Base-by-base conservation (phyloP, 2,113 vertebrate genomes). In the Lepisosteus oculatus region DNA sequence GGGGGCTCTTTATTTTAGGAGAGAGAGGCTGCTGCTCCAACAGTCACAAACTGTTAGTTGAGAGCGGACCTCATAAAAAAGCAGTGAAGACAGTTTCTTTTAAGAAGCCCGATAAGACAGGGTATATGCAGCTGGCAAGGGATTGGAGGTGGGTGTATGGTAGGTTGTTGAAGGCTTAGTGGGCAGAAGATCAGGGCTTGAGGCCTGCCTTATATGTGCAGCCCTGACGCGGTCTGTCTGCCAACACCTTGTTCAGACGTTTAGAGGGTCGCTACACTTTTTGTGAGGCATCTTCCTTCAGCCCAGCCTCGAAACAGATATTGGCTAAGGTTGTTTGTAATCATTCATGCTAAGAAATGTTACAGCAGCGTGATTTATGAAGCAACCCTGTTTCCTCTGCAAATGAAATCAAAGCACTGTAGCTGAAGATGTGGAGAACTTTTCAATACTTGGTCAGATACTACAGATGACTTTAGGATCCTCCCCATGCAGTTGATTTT, bases 41-140 rank as follows among this genome's bases (percentile, higher is more conserved):
- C 9, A 14, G 57, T 15, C 5, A 3, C 9, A n/a, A 13, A 6
- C n/a, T 13, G 12, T 59, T 59, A 59, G 73, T 69, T 74, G 59
- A 59, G 67, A 61, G 59, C 67, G 67, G 41, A 45, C 61, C 65
- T 55, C 14, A 55, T 41, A 65, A 70, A 72, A 68, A 45, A 75
- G 71, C 68, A 71, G 74, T 43, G 80, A 77, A 76, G 80, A 79
- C 77, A 79, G 78, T 69, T 82, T 72, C 78, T 82, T 77, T 79
- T 76, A 66, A 74, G 62, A 51, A 65, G 61, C n/a, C 43, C 72
- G 76, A 82, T 79, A 74, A 79, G 66, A 41, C 29, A 9, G 42
- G 43, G 12, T 5, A 13, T 15, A 13, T 4, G 5, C 57, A 59
- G 3, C 2, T 5, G 11, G 57, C 12, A 15, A 13, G n/a, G n/a